Evolutionary conservation across 2,888 invertebrate species (phyloP), one percentile per base, ranked within the genome.

Genomic region (Chrysomela aeneicollis): DNA sequence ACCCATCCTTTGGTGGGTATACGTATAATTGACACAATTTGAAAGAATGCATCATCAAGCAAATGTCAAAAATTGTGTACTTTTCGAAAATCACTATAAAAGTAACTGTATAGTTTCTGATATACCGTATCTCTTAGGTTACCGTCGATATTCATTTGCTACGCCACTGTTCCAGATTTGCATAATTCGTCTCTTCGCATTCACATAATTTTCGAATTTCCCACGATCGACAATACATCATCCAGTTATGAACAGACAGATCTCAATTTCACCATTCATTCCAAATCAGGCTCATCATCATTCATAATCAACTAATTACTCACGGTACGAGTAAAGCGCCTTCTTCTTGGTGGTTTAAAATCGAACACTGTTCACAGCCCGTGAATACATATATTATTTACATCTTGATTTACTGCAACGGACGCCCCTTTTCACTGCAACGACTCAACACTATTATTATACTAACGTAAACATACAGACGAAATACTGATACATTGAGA

Each of bases 341-440:
- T 30, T 55, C 53, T 61, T 61, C 63, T 67, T 64, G 67, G 70
- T 68, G 70, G 70, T 70, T 67, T 50, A 54, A 47, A 63, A 69
- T 69, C 69, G 54, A 57, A 60, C 61, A 60, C 22, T 69, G 69
- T 65, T 67, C 61, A 64, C 63, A 67, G 52, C 58, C 64, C 49
- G 55, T 57, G 61, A 57, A 57, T 57, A 46, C 63, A 62, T 61
- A 53, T 65, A 68, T 66, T 55, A 62, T 63, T 49, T 60, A 67
- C 66, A 49, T 67, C 69, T 67, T 69, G 69, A 69, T 69, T 67
- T 67, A 69, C 64, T 55, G 64, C 54, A 61, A 63, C 61, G 19
- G 46, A 63, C 63, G 59, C 63, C 63, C 59, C 54, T 21, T 63
- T 53, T 63, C 32, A 53, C 47, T 59, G 47, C 54, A 57, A 59